A percentile compares a stretch with the other conserved stretches of the same genome.
Evolutionary conservation across 1,140 invertebrate species (phyloP).

Genomic region (Zophobas morio): DNA sequence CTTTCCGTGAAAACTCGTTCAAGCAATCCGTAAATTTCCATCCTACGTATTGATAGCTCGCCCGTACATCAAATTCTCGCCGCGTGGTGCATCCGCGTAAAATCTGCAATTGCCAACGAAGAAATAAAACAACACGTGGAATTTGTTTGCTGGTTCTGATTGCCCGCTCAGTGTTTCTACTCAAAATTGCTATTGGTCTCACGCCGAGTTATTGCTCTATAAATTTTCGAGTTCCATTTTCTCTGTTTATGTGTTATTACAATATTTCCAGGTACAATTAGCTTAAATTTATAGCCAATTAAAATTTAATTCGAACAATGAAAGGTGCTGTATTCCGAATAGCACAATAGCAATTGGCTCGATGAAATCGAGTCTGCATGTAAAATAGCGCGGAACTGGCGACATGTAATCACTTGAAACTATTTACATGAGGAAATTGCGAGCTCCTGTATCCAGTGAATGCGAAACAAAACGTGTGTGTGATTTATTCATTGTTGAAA

Average conservation of each 20-base stretch:
- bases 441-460: no score
- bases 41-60: no score
- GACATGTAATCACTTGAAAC: not conserved
- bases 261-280: conserved; percentile 56
- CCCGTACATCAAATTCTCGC: no score
- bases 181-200: conserved; percentile 17
- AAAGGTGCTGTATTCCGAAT: conserved; percentile 51
- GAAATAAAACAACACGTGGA: not conserved
- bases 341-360: conserved; percentile 46
- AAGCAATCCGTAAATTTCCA: no score
- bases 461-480: no score
- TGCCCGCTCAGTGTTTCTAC: conserved; percentile 3
- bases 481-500: no score
- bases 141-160: not conserved
- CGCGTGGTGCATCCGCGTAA: no score
- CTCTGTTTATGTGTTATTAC: conserved; percentile 53
- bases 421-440: no score
- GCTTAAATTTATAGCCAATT: conserved; percentile 55
- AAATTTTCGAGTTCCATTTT: conserved; percentile 53
- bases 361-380: conserved; percentile 8
- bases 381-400: conserved; percentile 17
- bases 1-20: no score
- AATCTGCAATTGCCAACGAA: no score
- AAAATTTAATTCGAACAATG: conserved; percentile 55
- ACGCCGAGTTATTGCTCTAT: conserved; percentile 52